phyloP scores from a whole-genome alignment of 2,113 vertebrate species.

The Oncorhynchus mykiss region DNA sequence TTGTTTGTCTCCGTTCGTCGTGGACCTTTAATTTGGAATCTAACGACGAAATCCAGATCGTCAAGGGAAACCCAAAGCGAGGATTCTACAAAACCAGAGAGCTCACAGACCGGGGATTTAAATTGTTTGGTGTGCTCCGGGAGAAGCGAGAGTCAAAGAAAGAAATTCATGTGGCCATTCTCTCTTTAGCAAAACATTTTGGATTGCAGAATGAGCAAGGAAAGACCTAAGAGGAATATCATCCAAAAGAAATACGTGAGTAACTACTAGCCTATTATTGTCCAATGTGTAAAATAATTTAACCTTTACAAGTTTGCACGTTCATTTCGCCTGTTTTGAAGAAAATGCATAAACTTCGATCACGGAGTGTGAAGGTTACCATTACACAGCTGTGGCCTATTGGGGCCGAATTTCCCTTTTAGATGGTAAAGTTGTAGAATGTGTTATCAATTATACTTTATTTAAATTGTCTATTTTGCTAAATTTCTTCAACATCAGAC shows the following conservation, averaged over 20 bases:
- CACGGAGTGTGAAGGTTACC: constrained; percentile 49
- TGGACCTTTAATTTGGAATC: constrained; percentile 63
- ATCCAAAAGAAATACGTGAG: constrained; percentile 99
- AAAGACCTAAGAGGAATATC: constrained; percentile 99
- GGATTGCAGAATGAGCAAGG: constrained; percentile 98
- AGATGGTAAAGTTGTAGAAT: constrained; percentile 12
- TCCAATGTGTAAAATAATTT: neutral
- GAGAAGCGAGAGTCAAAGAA: constrained; percentile 65
- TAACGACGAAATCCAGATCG: constrained; percentile 42
- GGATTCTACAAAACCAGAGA: constrained; percentile 63
- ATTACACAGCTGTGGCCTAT: constrained; percentile 20
- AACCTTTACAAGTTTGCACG: constrained; percentile 59
- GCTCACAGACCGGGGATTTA: constrained; percentile 77
- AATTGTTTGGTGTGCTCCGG: constrained; percentile 72
- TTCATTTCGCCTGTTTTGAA: constrained; percentile 42
- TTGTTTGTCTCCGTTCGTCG: constrained; percentile 58
- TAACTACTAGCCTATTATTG: constrained; percentile 47
- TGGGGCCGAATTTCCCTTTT: constrained; percentile 19
- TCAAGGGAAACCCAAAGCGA: constrained; percentile 54
- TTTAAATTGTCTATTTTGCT: constrained; percentile 49
- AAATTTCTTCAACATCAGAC: constrained; percentile 69
- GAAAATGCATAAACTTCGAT: constrained; percentile 74
- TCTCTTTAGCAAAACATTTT: constrained; percentile 89
- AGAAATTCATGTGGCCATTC: constrained; percentile 96
- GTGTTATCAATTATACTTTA: constrained; percentile 24